phyloP scores from a whole-genome alignment of 2,113 vertebrate genomes.

The Perca schrenkii region DNA sequence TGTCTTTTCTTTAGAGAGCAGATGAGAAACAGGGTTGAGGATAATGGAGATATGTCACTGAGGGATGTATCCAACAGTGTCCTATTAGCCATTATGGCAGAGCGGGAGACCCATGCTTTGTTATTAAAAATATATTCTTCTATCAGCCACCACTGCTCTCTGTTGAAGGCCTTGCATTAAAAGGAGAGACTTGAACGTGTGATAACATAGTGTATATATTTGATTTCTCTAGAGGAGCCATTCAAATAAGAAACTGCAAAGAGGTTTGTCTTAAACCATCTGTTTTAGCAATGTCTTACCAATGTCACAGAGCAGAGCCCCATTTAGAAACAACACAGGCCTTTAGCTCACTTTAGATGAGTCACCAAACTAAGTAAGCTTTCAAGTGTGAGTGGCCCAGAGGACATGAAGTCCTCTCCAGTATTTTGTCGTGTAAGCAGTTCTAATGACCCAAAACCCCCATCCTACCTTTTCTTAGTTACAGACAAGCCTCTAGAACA shows the following conservation, averaged over 20 bases:
- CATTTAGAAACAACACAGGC: conserved; percentile 34
- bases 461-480: neutral
- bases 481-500: neutral
- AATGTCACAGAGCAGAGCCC: conserved; percentile 35
- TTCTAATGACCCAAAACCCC: neutral
- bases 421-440: conserved; percentile 18
- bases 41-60: conserved; percentile 72
- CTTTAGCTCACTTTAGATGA: conserved; percentile 45
- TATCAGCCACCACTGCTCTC: neutral
- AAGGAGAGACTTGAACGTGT: conserved; percentile 8
- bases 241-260: conserved; percentile 35
- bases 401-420: conserved; percentile 32
- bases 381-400: conserved; percentile 3
- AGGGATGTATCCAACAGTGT: conserved; percentile 50
- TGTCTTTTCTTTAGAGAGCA: conserved; percentile 60
- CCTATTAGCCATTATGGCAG: conserved; percentile 55
- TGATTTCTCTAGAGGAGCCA: conserved; percentile 14
- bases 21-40: conserved; percentile 49
- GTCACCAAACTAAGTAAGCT: conserved; percentile 41
- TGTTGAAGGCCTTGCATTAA: conserved; percentile 33
- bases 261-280: conserved; percentile 37
- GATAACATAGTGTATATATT: conserved; percentile 13
- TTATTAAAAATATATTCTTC: conserved; percentile 23
- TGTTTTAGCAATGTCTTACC: conserved; percentile 42
- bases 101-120: conserved; percentile 41